Conservation (phyloP, 1,140 invertebrate genomes). For the Drosophila mayri region DNA sequence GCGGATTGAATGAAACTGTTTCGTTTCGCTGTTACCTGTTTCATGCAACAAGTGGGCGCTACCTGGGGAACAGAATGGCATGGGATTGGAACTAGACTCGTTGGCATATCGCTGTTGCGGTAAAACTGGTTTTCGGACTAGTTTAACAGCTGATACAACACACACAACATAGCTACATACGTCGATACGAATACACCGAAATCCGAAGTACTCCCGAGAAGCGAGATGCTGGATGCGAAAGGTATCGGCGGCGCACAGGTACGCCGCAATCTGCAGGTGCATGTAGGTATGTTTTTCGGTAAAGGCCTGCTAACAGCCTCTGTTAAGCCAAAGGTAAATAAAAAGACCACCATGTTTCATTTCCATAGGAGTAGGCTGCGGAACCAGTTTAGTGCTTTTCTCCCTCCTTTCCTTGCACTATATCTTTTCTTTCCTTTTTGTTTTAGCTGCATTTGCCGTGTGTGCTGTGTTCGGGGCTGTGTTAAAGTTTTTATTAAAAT, state of each 20-base stretch:
- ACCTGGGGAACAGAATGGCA: conserved; percentile 13
- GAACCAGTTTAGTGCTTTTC: conserved; percentile 62
- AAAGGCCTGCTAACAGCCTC: conserved; percentile 63
- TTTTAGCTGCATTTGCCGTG: conserved; percentile 37
- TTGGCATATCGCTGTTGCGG: conserved; percentile 50
- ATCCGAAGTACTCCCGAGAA: conserved; percentile 12
- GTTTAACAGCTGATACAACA: conserved; percentile 61
- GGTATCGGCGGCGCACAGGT: conserved; percentile 41
- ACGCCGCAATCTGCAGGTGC: conserved; percentile 70
- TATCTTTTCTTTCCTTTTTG: conserved; percentile 40
- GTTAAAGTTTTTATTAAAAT: conserved; percentile 60
- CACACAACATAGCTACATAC: conserved; percentile 5
- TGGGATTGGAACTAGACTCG: conserved; percentile 27
- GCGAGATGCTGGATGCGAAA: conserved; percentile 29
- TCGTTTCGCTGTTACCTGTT: conserved; percentile 31
- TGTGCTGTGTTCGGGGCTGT: conserved; percentile 27
- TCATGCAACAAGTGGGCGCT: conserved; percentile 54
- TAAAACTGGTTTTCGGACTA: conserved; percentile 53
- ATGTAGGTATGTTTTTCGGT: conserved; percentile 31
- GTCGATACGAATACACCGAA: conserved; percentile 12
- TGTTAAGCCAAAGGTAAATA: conserved; percentile 69
- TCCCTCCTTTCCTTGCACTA: conserved; percentile 10
- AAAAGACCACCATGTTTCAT: conserved; percentile 73
- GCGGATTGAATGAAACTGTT: conserved; percentile 39
- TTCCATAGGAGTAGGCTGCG: conserved; percentile 55